Evolutionary conservation across 2,113 vertebrate species (phyloP).

Genomic region (Leucopsar rothschildi): DNA sequence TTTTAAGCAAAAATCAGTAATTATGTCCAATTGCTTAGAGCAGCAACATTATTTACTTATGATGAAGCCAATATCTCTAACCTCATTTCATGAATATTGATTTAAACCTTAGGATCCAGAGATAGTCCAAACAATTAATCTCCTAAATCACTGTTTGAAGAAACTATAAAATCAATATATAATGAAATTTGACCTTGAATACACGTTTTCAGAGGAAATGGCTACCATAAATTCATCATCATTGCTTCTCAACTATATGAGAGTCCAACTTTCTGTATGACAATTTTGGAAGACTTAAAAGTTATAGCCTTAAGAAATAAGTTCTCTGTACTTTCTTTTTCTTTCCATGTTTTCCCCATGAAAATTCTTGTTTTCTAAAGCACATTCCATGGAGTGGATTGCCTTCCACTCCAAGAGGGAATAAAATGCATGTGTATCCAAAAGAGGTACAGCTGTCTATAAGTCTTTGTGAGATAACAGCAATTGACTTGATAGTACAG

Average conservation of each 20-base stretch:
- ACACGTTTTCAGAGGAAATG: slow-evolving; percentile 11
- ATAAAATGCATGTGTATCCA: background rate
- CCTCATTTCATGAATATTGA: slow-evolving; percentile 68
- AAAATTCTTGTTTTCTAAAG: background rate
- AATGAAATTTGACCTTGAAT: slow-evolving; percentile 57
- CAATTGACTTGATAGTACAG: background rate
- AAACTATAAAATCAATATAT: slow-evolving; percentile 67
- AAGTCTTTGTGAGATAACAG: background rate
- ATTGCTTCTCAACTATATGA: background rate
- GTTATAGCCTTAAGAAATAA: background rate
- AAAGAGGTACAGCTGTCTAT: background rate
- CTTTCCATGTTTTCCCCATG: background rate
- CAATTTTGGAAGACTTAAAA: background rate
- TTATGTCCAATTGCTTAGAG: slow-evolving; percentile 61
- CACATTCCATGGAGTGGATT: background rate
- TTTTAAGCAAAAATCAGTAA: slow-evolving; percentile 65
- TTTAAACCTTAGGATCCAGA: slow-evolving; percentile 64
- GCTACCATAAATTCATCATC: background rate
- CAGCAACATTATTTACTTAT: slow-evolving; percentile 65
- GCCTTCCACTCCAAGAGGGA: background rate
- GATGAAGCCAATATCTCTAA: slow-evolving; percentile 63
- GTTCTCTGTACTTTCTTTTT: background rate
- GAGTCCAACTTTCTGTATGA: background rate
- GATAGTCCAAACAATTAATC: slow-evolving; percentile 59
- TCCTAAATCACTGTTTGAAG: slow-evolving; percentile 63